Conservation (phyloP, 2,888 invertebrate genomes). For the Imbricaverruca yamaguchii region DNA sequence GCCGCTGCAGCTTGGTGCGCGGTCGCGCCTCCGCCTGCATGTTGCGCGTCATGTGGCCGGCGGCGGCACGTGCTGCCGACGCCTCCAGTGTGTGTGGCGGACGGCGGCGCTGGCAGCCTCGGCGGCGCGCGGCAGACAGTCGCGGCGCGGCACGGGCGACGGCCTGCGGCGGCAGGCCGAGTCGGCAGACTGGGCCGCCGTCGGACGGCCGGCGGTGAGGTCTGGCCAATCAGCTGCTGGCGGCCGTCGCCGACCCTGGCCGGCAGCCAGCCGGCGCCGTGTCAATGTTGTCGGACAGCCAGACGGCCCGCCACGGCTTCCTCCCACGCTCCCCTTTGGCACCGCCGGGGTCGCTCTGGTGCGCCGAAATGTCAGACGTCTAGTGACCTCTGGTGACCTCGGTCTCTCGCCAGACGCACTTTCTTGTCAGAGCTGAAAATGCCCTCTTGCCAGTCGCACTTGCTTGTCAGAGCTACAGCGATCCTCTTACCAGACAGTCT, state of each 20-base stretch:
- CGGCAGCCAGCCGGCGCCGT: not conserved
- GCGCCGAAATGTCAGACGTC: too few relatives aligned
- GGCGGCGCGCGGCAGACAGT: too few relatives aligned
- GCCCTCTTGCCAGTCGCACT: too few relatives aligned
- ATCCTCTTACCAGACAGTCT: too few relatives aligned
- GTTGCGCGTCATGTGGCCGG: not conserved
- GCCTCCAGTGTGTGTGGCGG: not conserved
- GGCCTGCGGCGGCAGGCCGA: not conserved
- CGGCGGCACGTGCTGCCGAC: not conserved
- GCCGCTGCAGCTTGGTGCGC: slow-evolving; percentile 48
- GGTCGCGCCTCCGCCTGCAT: slow-evolving; percentile 21
- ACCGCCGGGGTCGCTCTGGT: too few relatives aligned
- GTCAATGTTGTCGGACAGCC: not conserved
- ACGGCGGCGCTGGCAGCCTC: too few relatives aligned
- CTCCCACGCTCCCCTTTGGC: too few relatives aligned
- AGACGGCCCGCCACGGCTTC: too few relatives aligned
- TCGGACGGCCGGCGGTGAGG: not conserved
- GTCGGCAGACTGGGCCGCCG: not conserved
- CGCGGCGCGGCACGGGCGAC: not conserved
- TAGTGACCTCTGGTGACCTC: too few relatives aligned
- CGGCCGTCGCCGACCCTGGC: not conserved
- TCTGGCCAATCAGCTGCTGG: not conserved
- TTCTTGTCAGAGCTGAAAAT: too few relatives aligned
- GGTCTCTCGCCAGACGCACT: too few relatives aligned
- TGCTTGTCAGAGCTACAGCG: too few relatives aligned